phyloP scores from a whole-genome alignment of 2,113 vertebrate genomes.

The Chamaetylas fuelleborni region DNA sequence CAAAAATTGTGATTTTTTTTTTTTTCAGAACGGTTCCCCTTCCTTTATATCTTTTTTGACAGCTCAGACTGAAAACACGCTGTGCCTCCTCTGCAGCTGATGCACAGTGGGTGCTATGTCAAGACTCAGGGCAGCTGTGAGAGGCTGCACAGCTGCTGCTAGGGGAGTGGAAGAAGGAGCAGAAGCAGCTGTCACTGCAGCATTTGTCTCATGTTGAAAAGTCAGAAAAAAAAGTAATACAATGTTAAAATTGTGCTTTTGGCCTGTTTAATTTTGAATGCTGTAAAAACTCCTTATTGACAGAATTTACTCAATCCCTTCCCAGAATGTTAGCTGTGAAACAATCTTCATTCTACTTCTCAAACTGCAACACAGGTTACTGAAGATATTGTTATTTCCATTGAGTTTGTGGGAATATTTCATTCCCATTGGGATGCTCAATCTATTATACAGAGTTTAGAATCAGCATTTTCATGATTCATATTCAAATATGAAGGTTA shows the following conservation, averaged over 20 bases:
- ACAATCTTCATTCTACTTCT: background rate
- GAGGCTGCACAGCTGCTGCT: background rate
- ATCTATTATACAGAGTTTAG: background rate
- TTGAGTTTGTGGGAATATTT: background rate
- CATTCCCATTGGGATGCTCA: background rate
- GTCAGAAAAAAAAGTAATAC: background rate
- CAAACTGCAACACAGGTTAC: background rate
- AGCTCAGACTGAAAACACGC: slow-evolving; percentile 34
- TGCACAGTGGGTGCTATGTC: background rate
- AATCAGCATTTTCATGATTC: background rate
- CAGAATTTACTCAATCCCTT: background rate
- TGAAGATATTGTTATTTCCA: background rate
- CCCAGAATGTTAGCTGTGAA: background rate
- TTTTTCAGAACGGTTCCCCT: background rate
- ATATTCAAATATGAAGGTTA: background rate
- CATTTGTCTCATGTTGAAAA: background rate
- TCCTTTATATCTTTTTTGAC: background rate
- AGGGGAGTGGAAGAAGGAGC: background rate
- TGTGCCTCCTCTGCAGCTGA: background rate
- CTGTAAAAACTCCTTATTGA: background rate
- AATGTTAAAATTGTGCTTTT: background rate
- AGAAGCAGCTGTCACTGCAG: background rate
- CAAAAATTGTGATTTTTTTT: background rate
- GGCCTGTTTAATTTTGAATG: background rate
- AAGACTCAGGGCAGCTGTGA: background rate